A percentile compares a stretch with the other conserved stretches of the same genome.
Evolutionary conservation across 2,113 vertebrate genomes (phyloP).

Genomic region (Alosa alosa): DNA sequence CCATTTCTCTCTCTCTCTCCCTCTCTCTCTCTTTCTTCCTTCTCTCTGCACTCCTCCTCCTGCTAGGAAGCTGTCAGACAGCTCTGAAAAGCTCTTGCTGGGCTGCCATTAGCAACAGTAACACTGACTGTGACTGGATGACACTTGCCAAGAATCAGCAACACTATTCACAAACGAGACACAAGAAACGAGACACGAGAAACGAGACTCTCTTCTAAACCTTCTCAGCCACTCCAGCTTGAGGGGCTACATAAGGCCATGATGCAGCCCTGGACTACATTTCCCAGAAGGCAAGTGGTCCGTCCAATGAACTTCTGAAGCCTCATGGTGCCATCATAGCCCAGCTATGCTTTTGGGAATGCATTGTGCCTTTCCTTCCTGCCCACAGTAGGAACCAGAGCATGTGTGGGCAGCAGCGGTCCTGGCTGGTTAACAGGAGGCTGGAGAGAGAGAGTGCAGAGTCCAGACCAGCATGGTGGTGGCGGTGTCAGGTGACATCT

Average conservation of each 20-base stretch:
- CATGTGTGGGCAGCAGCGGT: background rate
- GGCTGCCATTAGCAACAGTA: constrained; percentile 28
- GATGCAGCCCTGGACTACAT: background rate
- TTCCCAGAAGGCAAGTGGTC: background rate
- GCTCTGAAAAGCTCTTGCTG: constrained; percentile 29
- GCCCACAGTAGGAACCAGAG: background rate
- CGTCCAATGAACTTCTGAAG: background rate
- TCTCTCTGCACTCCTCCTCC: background rate
- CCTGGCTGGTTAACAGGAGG: constrained; percentile 7
- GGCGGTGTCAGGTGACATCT: constrained; percentile 58
- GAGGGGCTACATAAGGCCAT: background rate
- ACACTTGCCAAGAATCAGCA: constrained; percentile 25
- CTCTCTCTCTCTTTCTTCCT: background rate
- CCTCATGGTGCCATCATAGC: too few species aligned
- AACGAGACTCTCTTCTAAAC: background rate
- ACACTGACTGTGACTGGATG: constrained; percentile 20
- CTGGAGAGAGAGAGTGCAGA: constrained; percentile 38
- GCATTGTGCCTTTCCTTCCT: too few species aligned
- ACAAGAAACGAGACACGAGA: background rate
- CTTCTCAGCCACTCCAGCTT: background rate
- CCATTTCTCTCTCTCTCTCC: background rate
- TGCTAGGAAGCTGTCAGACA: constrained; percentile 24
- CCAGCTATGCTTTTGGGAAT: background rate
- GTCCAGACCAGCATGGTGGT: constrained; percentile 46
- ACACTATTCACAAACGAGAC: background rate